A percentile compares a stretch with the other conserved stretches of the same genome.
These are phyloP conservation scores for Turritopsis rubra DNA, from an alignment of 30 jellyfish, hydroid and myxozoan genomes.

Conservation along the genomic window DNA sequence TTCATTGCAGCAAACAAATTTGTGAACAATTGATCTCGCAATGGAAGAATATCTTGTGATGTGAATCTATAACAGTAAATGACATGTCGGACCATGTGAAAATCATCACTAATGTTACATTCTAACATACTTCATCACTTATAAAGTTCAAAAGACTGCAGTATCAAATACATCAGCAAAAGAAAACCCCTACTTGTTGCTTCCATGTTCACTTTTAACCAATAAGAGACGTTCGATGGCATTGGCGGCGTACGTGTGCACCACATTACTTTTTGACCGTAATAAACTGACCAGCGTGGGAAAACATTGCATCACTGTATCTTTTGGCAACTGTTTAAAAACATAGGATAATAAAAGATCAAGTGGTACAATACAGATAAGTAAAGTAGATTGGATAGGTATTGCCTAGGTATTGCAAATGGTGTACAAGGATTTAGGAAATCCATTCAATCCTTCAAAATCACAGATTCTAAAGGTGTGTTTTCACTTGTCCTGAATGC, in stretches of 20 bases:
- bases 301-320: slow-evolving; percentile 40
- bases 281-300: slow-evolving; percentile 52
- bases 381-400: neutral
- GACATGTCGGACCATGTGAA: too few species aligned
- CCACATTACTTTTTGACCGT: slow-evolving; percentile 78
- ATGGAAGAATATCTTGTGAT: slow-evolving; percentile 61
- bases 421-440: too few species aligned
- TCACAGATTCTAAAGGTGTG: too few species aligned
- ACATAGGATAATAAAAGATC: neutral
- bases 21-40: slow-evolving; percentile 43
- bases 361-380: neutral
- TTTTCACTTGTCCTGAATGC: too few species aligned
- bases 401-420: neutral
- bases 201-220: slow-evolving; percentile 64
- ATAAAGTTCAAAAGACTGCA: neutral
- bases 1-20: slow-evolving; percentile 61
- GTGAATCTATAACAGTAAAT: slow-evolving; percentile 47
- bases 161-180: too few species aligned
- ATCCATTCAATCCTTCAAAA: too few species aligned
- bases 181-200: slow-evolving; percentile 48
- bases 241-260: slow-evolving; percentile 89
- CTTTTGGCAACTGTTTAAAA: slow-evolving; percentile 65
- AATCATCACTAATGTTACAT: too few species aligned
- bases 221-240: slow-evolving; percentile 62
- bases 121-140: too few species aligned